Base-by-base conservation (phyloP, 2,888 invertebrate genomes). In the Phoenoteleia sp. region DNA sequence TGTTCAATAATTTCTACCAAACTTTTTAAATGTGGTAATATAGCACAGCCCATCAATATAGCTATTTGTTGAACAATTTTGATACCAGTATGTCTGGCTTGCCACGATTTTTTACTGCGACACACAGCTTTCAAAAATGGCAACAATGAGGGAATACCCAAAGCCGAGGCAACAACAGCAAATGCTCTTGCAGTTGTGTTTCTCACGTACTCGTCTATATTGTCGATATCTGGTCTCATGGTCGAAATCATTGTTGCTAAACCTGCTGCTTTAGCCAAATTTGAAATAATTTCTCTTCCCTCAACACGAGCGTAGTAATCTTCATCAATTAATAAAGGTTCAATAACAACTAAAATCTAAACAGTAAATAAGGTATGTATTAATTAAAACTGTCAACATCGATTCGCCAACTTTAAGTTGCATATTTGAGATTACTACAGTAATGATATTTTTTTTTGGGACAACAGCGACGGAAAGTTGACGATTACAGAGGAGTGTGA, bases 21-120 rank as follows among this genome's bases (percentile, higher is more conserved):
- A 58, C 98, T 98, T 94, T 99, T 99, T 69, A 99, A 95, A 95
- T 99, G 99, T 0, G 99, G 99, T 87, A 99, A 94, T 90, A 99
- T 99, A 27, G 99, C 99, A 93, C 99, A 99, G 6, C 99, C 99
- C 99, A 99, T 99, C 27, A 99, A 95, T 92, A 99, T 99, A 54
- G 99, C 99, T 88, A 99, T 99, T 95, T 99, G 99, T 93, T 99
- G 99, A 0, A 99, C 99, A 92, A 99, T 99, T 95, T 99, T 99
- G 85, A 99, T 99, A 92, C 99, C 99, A 3, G 99, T 99, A 94
- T 99, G 99, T 15, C 97, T 95, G 2, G 97, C 99, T 94, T 99
- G 99, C 99, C 99, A 99, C 0, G 99, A 99, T 94, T 99, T 99
- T 95, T 99, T 99, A 88, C 99, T 99, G 89, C 99, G 97, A 93